These are phyloP conservation scores for Stomorhina lunata DNA, from an alignment of 2,888 invertebrate species.

Conservation along the genomic window DNA sequence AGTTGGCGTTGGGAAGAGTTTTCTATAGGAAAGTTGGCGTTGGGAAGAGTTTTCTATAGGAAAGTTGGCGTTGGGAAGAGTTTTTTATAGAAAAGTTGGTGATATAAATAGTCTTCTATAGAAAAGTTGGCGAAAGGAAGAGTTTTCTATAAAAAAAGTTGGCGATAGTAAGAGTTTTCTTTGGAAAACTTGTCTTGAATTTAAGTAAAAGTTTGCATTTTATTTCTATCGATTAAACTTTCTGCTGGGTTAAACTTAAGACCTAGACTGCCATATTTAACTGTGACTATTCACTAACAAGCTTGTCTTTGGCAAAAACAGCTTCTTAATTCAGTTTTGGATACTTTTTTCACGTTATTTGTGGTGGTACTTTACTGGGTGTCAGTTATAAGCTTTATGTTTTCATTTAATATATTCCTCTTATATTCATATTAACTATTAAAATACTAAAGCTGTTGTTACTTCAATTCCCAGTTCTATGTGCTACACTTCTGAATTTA, in stretches of 20 bases:
- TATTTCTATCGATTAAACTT: too few relatives aligned
- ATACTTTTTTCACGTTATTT: not conserved
- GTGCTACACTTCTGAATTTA: conserved; percentile 56
- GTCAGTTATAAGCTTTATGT: conserved; percentile 48
- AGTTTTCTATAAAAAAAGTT: too few relatives aligned
- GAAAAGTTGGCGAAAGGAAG: too few relatives aligned
- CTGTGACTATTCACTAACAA: not conserved
- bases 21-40: too few relatives aligned
- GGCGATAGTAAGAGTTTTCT: too few relatives aligned
- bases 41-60: too few relatives aligned
- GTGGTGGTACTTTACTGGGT: conserved; percentile 27
- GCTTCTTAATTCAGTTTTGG: not conserved
- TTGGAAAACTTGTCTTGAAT: too few relatives aligned
- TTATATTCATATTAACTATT: not conserved
- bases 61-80: too few relatives aligned
- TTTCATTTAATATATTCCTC: conserved; percentile 50
- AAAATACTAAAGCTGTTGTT: not conserved
- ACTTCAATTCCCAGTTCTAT: not conserved
- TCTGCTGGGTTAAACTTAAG: not conserved
- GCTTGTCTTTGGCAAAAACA: not conserved
- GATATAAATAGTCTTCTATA: too few relatives aligned
- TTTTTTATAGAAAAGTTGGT: too few relatives aligned
- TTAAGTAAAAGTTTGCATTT: too few relatives aligned
- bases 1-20: too few relatives aligned
- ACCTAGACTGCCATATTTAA: not conserved